A percentile compares a stretch with the other conserved stretches of the same genome.
Conservation (phyloP, 1,140 invertebrate species). For the Polypedilum pembai region DNA sequence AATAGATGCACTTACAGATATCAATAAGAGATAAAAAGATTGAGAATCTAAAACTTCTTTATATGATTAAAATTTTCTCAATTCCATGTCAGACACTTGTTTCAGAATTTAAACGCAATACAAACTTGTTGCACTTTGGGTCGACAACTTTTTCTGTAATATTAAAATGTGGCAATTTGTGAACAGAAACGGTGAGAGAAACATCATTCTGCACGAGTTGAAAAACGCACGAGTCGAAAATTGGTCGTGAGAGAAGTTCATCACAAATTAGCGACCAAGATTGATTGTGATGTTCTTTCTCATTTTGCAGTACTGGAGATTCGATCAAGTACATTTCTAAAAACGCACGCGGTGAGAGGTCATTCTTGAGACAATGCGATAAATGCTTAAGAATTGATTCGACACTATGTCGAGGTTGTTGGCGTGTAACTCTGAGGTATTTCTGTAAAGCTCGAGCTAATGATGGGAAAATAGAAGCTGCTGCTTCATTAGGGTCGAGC, state of each 20-base stretch:
- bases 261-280: conserved; percentile 92
- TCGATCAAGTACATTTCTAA: conserved; percentile 79
- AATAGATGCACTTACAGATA: too few relatives aligned
- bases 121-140: conserved; percentile 92
- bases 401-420: conserved; percentile 90
- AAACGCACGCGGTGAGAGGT: conserved; percentile 88
- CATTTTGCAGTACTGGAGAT: conserved; percentile 69
- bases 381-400: conserved; percentile 83
- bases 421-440: conserved; percentile 87
- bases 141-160: conserved; percentile 92
- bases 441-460: conserved; percentile 93
- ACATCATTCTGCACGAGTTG: conserved; percentile 90
- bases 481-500: conserved; percentile 90
- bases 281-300: conserved; percentile 68
- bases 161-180: conserved; percentile 83
- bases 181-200: conserved; percentile 78
- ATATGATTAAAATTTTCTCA: too few relatives aligned
- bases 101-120: conserved; percentile 88
- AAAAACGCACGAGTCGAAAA: conserved; percentile 75
- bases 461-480: conserved; percentile 93
- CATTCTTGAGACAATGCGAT: conserved; percentile 82
- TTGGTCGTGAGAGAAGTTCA: conserved; percentile 73
- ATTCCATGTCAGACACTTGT: conserved; percentile 76
- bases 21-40: too few relatives aligned
- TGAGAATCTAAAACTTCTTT: too few relatives aligned